These are phyloP conservation scores for Gila robusta DNA, from an alignment of 2,797 vertebrate genomes.

Conservation along the genomic window DNA sequence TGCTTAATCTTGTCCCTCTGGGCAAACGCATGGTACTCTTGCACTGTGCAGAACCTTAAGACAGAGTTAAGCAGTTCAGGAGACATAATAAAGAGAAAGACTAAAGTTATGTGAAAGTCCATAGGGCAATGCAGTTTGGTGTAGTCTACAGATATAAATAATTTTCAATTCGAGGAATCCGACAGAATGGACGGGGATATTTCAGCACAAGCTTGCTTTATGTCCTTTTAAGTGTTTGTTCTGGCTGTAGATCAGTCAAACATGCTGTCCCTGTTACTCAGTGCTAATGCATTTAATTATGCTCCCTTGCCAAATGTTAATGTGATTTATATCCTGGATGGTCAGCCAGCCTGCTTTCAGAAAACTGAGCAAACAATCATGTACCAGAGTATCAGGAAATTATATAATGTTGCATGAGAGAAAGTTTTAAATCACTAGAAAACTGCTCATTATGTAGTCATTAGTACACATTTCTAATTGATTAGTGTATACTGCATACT, in stretches of 20 bases:
- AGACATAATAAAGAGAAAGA: not conserved
- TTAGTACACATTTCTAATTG: too few species aligned
- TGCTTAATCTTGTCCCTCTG: constrained; percentile 62
- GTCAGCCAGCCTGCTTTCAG: not conserved
- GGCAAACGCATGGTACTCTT: constrained; percentile 63
- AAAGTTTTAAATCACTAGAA: too few species aligned
- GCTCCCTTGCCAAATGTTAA: not conserved
- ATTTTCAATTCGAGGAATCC: constrained; percentile 4
- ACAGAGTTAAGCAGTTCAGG: constrained; percentile 11
- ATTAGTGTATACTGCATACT: not conserved
- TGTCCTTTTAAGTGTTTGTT: constrained; percentile 14
- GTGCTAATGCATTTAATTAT: constrained; percentile 23
- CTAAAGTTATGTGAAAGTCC: not conserved
- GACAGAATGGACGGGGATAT: not conserved
- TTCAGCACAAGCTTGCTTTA: constrained; percentile 6
- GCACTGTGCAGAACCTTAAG: constrained; percentile 58
- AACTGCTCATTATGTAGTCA: too few species aligned
- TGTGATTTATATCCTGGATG: constrained; percentile 28
- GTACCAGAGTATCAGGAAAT: not conserved
- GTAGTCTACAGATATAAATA: not conserved
- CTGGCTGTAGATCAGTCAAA: constrained; percentile 15
- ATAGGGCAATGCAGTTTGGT: not conserved
- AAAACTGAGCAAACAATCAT: not conserved
- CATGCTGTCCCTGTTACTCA: not conserved
- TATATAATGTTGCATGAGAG: not conserved